Conservation (phyloP, 2,797 vertebrate genomes). For the Darevskia nairensis region DNA sequence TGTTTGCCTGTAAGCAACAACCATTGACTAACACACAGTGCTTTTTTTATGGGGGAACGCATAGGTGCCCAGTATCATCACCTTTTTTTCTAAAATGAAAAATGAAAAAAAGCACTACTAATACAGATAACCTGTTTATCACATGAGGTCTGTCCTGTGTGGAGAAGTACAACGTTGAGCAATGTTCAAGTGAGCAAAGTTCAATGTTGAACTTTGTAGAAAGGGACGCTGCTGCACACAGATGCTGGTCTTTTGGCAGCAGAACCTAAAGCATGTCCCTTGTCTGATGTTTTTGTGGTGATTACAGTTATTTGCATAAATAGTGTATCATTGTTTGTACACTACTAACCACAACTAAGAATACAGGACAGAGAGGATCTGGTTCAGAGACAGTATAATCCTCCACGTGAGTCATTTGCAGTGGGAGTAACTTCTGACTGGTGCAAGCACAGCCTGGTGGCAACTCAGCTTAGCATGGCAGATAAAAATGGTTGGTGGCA, state of each 20-base stretch:
- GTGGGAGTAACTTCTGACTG: neutral
- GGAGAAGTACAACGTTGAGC: constrained; percentile 1
- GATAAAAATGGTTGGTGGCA: neutral
- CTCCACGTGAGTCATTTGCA: neutral
- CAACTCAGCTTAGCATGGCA: neutral
- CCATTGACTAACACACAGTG: constrained; percentile 34
- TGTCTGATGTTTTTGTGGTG: neutral
- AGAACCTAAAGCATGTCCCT: neutral
- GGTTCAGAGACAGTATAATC: no score
- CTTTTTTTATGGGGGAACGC: no score
- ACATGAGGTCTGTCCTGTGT: neutral
- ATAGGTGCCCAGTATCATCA: no score
- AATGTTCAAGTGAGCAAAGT: neutral
- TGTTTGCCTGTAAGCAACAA: constrained; percentile 15
- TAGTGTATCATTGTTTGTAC: neutral
- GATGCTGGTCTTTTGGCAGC: neutral
- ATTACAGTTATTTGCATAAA: neutral
- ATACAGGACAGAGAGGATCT: neutral
- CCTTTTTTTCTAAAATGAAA: no score
- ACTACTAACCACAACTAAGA: neutral
- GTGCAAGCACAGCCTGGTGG: no score
- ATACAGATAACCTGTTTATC: neutral
- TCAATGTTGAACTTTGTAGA: neutral
- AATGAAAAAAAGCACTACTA: no score
- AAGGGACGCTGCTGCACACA: neutral